Base-by-base conservation (phyloP, 2,888 invertebrate species). In the Euplagia quadripunctaria region DNA sequence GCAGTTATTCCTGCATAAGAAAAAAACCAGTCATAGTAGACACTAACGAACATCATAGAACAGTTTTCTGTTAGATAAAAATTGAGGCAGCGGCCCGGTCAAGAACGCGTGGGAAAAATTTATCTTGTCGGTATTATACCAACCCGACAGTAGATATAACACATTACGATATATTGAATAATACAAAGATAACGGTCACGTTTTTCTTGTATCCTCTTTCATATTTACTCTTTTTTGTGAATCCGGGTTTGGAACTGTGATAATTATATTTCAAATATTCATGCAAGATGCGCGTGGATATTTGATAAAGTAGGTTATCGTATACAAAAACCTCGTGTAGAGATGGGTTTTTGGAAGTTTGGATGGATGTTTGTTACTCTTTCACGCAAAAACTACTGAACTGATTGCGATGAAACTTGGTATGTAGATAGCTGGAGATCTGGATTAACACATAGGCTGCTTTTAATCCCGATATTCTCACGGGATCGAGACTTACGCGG, bases 71-170 rank as follows among this genome's bases (percentile, higher is more conserved):
- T 64, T 42, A 64, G 63, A 49, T 70, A 70, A 70, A 63, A 51
- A 64, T 51, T 70, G n/a, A 51, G 43, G 17, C 9, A 41, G n/a
- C 51, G 70, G 43, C 31, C 43, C 64, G 52, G 64, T 64, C 70
- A 70, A 64, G 64, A 70, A 63, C 51, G 49, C 49, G 63, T 70
- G 41, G 49, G 69, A 64, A 70, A 64, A 70, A 51, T 64, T 49
- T 63, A 51, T 70, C 63, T 63, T 49, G 11, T 16, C 41, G 51
- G 58, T 61, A 17, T 43, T 69, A 66, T 66, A 69, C 12, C 17
- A 41, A 20, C 17, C 49, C 41, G 49, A 46, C 12, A 11, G n/a
- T 64, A 64, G 64, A 64, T 70, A 70, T 43, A 41, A 64, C 41
- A 64, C 55, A 31, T 31, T 63, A 63, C 17, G 16, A 64, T 49